Evolutionary conservation across 2,113 vertebrate species (phyloP).

Genomic region (Phalacrocorax brasilianus): DNA sequence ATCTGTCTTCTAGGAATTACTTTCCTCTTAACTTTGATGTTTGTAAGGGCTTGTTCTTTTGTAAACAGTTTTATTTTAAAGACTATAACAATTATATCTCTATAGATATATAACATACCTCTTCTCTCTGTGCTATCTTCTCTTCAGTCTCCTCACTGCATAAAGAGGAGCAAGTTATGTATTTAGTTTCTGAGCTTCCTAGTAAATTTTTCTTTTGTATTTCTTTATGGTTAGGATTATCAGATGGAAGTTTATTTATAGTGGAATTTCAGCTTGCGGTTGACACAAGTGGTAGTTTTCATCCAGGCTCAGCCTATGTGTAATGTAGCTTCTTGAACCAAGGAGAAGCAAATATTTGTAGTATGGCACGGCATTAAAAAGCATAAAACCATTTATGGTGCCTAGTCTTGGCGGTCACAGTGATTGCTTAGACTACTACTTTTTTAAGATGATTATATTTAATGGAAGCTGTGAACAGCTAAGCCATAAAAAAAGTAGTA

Average conservation of each 20-base stretch:
- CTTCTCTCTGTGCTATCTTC: background rate
- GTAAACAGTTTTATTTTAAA: background rate
- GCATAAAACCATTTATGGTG: background rate
- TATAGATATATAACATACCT: rapidly evolving
- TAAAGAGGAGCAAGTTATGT: background rate
- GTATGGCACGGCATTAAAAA: background rate
- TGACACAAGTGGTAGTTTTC: background rate
- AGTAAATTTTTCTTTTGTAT: background rate
- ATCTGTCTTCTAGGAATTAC: background rate
- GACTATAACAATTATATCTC: rapidly evolving
- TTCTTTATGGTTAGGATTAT: background rate
- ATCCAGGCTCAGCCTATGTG: background rate
- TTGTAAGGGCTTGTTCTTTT: background rate
- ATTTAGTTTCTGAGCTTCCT: background rate
- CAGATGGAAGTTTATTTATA: background rate
- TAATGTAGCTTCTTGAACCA: background rate
- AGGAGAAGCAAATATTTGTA: background rate
- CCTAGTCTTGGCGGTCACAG: background rate
- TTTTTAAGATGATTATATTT: background rate
- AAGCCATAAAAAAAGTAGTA: background rate
- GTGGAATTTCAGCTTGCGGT: background rate
- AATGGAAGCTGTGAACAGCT: background rate
- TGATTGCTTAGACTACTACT: background rate
- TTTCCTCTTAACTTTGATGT: background rate
- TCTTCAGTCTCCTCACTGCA: background rate